phyloP scores from a whole-genome alignment of 37 sponge, comb jelly and placozoan species.

The Cliona cf. orientalis region DNA sequence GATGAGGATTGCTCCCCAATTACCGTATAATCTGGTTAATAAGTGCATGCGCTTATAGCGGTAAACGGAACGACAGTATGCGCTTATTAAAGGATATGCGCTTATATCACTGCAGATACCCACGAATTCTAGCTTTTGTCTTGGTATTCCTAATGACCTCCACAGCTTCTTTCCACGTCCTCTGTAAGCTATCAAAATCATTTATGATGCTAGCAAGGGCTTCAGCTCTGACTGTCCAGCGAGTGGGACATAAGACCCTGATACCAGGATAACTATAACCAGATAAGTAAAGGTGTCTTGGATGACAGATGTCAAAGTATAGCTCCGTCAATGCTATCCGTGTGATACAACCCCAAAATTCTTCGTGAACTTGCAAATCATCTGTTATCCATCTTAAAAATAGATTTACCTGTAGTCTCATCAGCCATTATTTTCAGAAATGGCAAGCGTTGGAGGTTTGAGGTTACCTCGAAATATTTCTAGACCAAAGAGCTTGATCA shows the following conservation, averaged over 20 bases:
- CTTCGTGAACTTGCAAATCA: conserved; percentile 64
- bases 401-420: conserved; percentile 58
- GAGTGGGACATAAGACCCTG: conserved; percentile 58
- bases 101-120: conserved; percentile 51
- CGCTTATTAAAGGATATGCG: too few relatives aligned
- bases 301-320: conserved; percentile 34
- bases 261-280: too few relatives aligned
- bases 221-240: conserved; percentile 56
- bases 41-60: too few relatives aligned
- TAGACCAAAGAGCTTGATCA: conserved; percentile 38
- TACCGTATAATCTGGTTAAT: too few relatives aligned
- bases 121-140: conserved; percentile 38
- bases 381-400: conserved; percentile 23
- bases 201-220: conserved; percentile 29
- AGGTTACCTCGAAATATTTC: conserved; percentile 26
- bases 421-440: conserved; percentile 59
- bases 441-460: conserved; percentile 9
- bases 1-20: conserved; percentile 29
- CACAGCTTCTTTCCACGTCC: conserved; percentile 49
- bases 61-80: too few relatives aligned
- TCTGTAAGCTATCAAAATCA: conserved; percentile 25
- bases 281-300: conserved; percentile 42
- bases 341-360: conserved; percentile 70
- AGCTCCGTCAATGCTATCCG: conserved; percentile 47
- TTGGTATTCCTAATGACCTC: conserved; percentile 34